Evolutionary conservation across 2,888 invertebrate genomes (phyloP).

Genomic region (Caenorhabditis sp.): DNA sequence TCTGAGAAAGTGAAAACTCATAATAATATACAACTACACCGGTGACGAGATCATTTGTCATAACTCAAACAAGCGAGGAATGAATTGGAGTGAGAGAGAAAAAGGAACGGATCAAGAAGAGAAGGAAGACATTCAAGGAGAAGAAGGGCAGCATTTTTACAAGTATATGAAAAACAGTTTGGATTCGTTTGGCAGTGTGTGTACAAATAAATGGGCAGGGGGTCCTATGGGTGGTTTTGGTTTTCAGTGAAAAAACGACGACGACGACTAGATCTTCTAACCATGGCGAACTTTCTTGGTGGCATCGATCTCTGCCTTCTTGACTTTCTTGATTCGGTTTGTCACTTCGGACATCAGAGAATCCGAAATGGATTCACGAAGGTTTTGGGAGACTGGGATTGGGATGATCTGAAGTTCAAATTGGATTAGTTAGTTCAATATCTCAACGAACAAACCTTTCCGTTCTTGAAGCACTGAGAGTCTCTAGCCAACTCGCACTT

Average conservation of each 20-base stretch:
- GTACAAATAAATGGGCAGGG: conserved; percentile 45
- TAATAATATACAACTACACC: conserved; percentile 53
- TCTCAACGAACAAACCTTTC: conserved; percentile 66
- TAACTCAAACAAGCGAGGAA: conserved; percentile 7
- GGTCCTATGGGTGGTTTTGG: conserved; percentile 15
- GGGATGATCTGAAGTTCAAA: conserved; percentile 53
- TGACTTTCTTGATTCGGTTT: conserved; percentile 58
- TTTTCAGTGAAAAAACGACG: conserved; percentile 1
- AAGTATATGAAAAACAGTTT: conserved; percentile 35
- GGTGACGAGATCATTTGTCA: conserved; percentile 48
- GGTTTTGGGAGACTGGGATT: conserved; percentile 58
- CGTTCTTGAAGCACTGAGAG: conserved; percentile 67
- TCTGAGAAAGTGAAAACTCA: conserved; percentile 11
- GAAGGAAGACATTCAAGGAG: not conserved
- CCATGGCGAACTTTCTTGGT: conserved; percentile 53
- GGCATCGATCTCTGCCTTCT: conserved; percentile 39
- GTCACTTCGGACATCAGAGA: conserved; percentile 70
- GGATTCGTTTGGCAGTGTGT: conserved; percentile 35
- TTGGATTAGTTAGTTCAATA: not conserved
- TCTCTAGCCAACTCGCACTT: conserved; percentile 71
- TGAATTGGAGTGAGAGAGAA: too few relatives aligned
- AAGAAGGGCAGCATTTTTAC: conserved; percentile 43
- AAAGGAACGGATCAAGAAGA: conserved; percentile 1
- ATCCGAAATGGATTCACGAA: conserved; percentile 71
- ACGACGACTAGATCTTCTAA: conserved; percentile 22